These are phyloP conservation scores for Takifugu flavidus DNA, from an alignment of 2,113 vertebrate genomes.

Conservation along the genomic window DNA sequence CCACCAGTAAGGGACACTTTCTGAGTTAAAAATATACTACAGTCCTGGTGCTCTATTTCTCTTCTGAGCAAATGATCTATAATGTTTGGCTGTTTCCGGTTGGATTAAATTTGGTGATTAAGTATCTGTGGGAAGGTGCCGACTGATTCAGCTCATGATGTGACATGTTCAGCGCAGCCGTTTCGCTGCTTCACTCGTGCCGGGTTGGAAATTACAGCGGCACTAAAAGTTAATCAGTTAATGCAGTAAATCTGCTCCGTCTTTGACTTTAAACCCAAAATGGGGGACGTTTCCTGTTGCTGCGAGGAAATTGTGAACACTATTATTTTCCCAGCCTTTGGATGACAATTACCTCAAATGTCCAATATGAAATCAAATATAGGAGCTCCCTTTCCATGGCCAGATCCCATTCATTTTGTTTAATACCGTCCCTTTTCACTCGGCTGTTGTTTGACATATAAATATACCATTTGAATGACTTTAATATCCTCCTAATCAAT, in stretches of 20 bases:
- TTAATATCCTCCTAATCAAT: constrained; percentile 99
- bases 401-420: constrained; percentile 60
- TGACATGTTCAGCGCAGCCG: constrained; percentile 71
- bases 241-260: constrained; percentile 49
- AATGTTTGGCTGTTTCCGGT: constrained; percentile 68
- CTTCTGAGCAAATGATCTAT: constrained; percentile 59
- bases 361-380: constrained; percentile 40
- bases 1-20: constrained; percentile 47
- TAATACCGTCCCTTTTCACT: constrained; percentile 71
- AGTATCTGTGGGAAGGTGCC: constrained; percentile 67
- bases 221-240: constrained; percentile 17
- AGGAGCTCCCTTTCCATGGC: constrained; percentile 36
- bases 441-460: constrained; percentile 91
- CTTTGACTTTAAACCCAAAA: constrained; percentile 42
- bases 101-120: constrained; percentile 71
- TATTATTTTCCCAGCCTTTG: constrained; percentile 25
- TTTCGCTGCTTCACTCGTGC: constrained; percentile 45
- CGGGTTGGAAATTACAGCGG: constrained; percentile 50
- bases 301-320: constrained; percentile 27
- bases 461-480: constrained; percentile 92
- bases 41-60: constrained; percentile 52
- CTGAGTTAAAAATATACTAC: constrained; percentile 40
- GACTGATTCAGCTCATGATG: constrained; percentile 64
- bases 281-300: constrained; percentile 2
- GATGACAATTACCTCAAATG: constrained; percentile 40